Evolutionary conservation across 2,888 invertebrate genomes (phyloP).

Genomic region (Metallyticus violacea): DNA sequence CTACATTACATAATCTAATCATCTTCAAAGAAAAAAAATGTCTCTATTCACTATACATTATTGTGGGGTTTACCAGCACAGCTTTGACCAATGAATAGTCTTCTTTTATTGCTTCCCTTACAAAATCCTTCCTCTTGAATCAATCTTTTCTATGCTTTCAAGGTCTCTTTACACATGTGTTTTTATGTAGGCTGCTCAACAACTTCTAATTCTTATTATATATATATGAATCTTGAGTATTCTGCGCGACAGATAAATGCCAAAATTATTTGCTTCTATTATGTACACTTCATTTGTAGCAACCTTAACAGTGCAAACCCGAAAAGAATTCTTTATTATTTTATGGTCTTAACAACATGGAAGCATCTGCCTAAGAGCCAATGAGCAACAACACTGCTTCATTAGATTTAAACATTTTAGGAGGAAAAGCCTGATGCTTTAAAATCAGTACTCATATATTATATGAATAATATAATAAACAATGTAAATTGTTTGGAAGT

Average conservation of each 20-base stretch:
- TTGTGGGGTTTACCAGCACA: background rate
- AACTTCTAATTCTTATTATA: background rate
- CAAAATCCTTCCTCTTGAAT: background rate
- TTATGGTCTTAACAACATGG: background rate
- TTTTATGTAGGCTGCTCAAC: background rate
- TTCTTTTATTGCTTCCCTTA: background rate
- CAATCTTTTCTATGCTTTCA: background rate
- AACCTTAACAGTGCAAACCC: background rate
- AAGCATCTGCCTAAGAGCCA: background rate
- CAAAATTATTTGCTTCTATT: no score
- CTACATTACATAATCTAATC: no score
- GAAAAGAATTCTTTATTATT: background rate
- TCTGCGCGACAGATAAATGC: no score
- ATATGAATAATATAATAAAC: no score
- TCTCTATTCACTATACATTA: background rate
- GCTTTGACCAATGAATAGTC: background rate
- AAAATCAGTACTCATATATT: no score
- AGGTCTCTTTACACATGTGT: background rate
- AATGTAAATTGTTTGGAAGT: no score
- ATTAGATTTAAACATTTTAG: no score
- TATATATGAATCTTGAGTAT: no score
- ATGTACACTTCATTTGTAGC: background rate
- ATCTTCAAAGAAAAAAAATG: background rate
- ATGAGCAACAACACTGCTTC: background rate
- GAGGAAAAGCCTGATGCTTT: no score